Percentiles rank a stretch among this genome's conserved stretches.
phyloP scores from a whole-genome alignment of 2,888 invertebrate species.

The Marronus borbonicus region DNA sequence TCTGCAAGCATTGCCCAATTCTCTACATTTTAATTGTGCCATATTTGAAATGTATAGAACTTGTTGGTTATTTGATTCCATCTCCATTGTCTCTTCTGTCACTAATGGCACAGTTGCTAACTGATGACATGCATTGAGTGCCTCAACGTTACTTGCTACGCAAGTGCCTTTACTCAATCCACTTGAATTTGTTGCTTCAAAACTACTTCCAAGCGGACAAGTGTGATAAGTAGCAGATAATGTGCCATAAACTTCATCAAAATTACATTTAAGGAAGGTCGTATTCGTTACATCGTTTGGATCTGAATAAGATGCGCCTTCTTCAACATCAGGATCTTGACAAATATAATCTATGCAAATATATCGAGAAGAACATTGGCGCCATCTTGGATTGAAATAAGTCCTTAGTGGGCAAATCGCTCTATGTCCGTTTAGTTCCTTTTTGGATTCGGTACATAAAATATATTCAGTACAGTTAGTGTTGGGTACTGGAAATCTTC shows the following conservation, averaged over 20 bases:
- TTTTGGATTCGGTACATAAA: slow-evolving; percentile 20
- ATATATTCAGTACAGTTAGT: slow-evolving; percentile 43
- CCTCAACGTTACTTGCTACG: neutral
- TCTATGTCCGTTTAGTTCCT: slow-evolving; percentile 22
- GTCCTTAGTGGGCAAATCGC: slow-evolving; percentile 39
- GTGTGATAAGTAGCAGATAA: slow-evolving; percentile 41
- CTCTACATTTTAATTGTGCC: neutral
- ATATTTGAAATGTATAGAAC: neutral
- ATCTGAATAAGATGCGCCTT: slow-evolving; percentile 29
- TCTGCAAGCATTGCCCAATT: neutral
- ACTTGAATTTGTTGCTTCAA: slow-evolving; percentile 42
- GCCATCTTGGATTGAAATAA: slow-evolving; percentile 47
- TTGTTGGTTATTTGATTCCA: neutral
- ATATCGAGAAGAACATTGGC: slow-evolving; percentile 40
- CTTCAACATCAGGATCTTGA: slow-evolving; percentile 7
- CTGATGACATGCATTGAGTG: neutral
- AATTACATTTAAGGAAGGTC: slow-evolving; percentile 44
- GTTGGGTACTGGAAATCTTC: slow-evolving; percentile 44
- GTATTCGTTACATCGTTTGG: slow-evolving; percentile 48
- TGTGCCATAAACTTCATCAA: slow-evolving; percentile 29
- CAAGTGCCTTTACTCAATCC: slow-evolving; percentile 10
- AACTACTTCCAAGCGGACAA: slow-evolving; percentile 67
- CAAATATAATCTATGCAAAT: slow-evolving; percentile 45
- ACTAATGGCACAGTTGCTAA: neutral
- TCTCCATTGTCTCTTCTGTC: neutral